Base-by-base conservation (phyloP, 2,888 invertebrate genomes). In the Sicus ferrugineus region DNA sequence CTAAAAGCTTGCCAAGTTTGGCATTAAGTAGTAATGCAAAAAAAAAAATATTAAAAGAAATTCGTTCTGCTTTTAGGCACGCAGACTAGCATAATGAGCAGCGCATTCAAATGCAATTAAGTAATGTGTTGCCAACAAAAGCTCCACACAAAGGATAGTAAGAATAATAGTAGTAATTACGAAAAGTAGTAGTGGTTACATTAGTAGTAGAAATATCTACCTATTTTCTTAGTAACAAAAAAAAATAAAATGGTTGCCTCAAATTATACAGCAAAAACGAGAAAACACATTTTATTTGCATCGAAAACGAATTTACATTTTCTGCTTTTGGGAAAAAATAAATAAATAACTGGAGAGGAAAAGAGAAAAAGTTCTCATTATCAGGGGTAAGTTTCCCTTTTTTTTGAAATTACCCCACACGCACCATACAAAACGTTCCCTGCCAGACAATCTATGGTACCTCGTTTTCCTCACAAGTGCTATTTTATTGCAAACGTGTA, bases 71-170 rank as follows among this genome's bases (percentile, higher is more conserved):
- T 64, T 64, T 50, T 31, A 64, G 50, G 64, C 28, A 34, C 52
- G 50, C 50, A 48, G 28, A 73, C 82, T 79, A 80, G 78, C 77
- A 79, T 82, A 81, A 81, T 81, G 82, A 80, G 80, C 76, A 73
- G 58, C 61, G 70, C 72, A 75, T 71, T 77, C 77, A 79, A 79
- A 80, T 79, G 78, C 77, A 81, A 81, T 81, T 82, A 82, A 79
- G 69, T 23, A 50, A 50, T 71, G n/a, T n/a, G 75, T 77, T 79
- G 80, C 81, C 79, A 82, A 79, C 23, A 54, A 14, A 78, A 77
- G 76, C 73, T 74, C 70, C 72, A 72, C 72, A 72, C 62, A 65
- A 58, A 68, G 67, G 63, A 67, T 30, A 59, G 54, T 64, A 59
- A 23, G 34, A 69, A 28, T 23, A 56, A 67, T 31, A 59, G 30